A percentile compares a stretch with the other conserved stretches of the same genome.
phyloP scores from a whole-genome alignment of 2,113 vertebrate genomes.

The Hypanus sabinus region DNA sequence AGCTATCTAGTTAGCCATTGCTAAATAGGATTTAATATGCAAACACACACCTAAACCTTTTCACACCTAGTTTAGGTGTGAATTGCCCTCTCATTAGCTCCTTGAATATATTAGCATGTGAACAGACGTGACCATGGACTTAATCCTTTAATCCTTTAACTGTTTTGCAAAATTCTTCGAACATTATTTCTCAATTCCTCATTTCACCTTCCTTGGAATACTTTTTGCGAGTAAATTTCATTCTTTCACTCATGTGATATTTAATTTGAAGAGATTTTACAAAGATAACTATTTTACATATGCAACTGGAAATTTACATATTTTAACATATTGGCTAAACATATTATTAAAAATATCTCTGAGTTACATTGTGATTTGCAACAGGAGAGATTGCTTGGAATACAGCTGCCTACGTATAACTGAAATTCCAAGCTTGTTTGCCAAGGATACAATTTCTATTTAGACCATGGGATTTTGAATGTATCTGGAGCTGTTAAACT shows the following conservation, averaged over 20 bases:
- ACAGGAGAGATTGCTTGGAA: background rate
- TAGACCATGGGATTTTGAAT: background rate
- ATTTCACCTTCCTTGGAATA: background rate
- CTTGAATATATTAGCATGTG: conserved; percentile 37
- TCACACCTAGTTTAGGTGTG: conserved; percentile 37
- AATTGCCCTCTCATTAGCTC: conserved; percentile 36
- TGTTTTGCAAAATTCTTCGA: background rate
- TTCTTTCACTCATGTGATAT: background rate
- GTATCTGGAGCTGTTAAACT: background rate
- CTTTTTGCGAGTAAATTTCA: background rate
- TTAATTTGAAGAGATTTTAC: background rate
- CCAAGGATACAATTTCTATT: background rate
- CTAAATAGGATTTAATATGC: conserved; percentile 33
- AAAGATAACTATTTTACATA: background rate
- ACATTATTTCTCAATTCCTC: background rate
- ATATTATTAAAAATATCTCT: background rate
- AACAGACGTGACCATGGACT: conserved; percentile 30
- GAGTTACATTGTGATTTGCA: background rate
- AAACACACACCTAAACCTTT: conserved; percentile 38
- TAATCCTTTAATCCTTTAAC: conserved; percentile 37
- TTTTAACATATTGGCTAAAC: background rate
- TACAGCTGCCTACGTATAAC: no score
- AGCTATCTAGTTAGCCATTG: background rate
- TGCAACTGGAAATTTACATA: background rate
- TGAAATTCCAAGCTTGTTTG: no score